Conservation (phyloP, 2,113 vertebrate species). For the Carettochelys insculpta region DNA sequence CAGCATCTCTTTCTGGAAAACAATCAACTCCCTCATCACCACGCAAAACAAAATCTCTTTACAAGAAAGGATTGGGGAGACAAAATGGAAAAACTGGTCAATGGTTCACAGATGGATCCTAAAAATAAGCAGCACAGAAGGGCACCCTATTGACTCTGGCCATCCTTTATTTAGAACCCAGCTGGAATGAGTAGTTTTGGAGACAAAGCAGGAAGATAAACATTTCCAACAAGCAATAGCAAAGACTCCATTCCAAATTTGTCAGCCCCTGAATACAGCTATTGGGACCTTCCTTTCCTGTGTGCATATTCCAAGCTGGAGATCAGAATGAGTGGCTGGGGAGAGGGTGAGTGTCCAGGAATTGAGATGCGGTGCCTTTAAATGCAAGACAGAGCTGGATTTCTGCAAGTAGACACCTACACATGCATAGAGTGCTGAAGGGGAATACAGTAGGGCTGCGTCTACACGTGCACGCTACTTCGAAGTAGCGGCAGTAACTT, state of each 20-base stretch:
- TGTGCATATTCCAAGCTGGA: neutral
- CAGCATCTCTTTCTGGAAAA: neutral
- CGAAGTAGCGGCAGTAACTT: no score
- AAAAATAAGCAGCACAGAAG: conserved; percentile 74
- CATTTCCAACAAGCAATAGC: conserved; percentile 8
- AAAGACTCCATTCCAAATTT: conserved; percentile 1
- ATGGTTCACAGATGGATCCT: conserved; percentile 63
- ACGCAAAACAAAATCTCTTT: neutral
- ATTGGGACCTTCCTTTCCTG: neutral
- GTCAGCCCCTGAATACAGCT: neutral
- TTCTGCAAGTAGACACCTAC: fast-evolving
- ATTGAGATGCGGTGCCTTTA: fast-evolving
- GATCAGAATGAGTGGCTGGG: neutral
- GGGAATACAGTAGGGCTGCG: no score
- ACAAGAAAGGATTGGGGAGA: conserved; percentile 47
- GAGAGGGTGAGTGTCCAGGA: neutral
- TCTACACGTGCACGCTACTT: no score
- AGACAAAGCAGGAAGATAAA: conserved; percentile 68
- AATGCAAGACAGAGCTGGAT: neutral
- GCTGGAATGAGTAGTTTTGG: conserved; percentile 65
- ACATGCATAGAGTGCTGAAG: neutral
- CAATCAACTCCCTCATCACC: no score
- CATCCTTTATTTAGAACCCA: conserved; percentile 70
- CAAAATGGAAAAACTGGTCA: conserved; percentile 72
- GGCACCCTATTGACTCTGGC: no score